Evolutionary conservation across 1,140 invertebrate species (phyloP).

Genomic region (Apis dorsata): DNA sequence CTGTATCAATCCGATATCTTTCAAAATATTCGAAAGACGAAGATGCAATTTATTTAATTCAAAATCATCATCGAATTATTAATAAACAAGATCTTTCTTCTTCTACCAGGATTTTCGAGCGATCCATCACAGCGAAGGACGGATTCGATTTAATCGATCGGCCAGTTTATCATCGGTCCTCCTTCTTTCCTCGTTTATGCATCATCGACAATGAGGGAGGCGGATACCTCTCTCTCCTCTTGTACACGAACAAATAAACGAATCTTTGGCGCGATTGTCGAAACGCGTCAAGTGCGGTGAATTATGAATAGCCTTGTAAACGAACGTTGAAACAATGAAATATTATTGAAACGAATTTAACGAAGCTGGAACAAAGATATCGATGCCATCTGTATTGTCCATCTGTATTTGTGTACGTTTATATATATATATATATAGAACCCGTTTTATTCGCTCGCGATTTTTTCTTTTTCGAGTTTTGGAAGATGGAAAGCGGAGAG

Average conservation of each 20-base stretch:
- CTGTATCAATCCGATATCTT: too few species aligned
- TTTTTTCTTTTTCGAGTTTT: neutral
- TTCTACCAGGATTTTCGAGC: too few species aligned
- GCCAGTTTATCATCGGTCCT: neutral
- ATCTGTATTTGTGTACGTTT: too few species aligned
- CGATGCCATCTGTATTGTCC: neutral
- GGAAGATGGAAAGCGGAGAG: too few species aligned
- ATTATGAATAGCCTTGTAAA: neutral
- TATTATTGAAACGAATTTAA: slow-evolving; percentile 6
- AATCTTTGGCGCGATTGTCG: neutral
- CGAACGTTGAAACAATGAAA: slow-evolving; percentile 2
- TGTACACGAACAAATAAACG: neutral
- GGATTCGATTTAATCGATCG: neutral
- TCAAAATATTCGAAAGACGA: too few species aligned
- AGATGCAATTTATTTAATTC: too few species aligned
- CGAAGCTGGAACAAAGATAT: neutral
- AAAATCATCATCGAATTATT: too few species aligned
- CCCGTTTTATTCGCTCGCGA: neutral
- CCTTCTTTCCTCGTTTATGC: neutral
- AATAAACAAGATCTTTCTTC: neutral
- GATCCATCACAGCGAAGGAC: neutral
- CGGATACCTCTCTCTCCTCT: too few species aligned
- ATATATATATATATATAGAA: too few species aligned
- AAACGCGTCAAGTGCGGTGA: neutral
- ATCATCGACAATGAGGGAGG: neutral